A percentile compares a stretch with the other conserved stretches of the same genome.
These are phyloP conservation scores for Triplophysa yarkandensis DNA, from an alignment of 2,797 vertebrate genomes.

Conservation along the genomic window DNA sequence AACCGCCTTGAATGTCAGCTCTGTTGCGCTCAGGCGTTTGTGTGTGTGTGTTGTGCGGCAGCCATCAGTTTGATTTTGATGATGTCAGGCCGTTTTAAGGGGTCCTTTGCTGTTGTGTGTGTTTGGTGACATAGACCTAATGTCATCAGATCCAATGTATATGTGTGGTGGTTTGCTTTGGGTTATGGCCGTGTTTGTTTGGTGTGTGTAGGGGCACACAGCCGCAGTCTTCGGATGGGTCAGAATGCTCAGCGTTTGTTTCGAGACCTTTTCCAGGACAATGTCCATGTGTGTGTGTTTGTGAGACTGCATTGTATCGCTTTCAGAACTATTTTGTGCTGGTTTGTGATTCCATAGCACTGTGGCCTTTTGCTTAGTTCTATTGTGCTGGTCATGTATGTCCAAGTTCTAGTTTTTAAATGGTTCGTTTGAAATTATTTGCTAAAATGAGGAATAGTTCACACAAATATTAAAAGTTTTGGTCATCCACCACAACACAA, in stretches of 20 bases:
- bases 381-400: background rate
- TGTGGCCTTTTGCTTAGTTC: background rate
- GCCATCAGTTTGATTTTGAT: conserved; percentile 78
- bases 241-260: background rate
- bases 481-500: no score
- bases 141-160: conserved; percentile 22
- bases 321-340: background rate
- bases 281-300: conserved; percentile 25
- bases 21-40: conserved; percentile 42
- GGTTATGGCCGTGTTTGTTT: background rate
- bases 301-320: conserved; percentile 7
- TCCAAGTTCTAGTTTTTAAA: background rate
- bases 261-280: background rate
- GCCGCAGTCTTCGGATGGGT: background rate
- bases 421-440: background rate
- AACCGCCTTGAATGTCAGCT: conserved; percentile 71
- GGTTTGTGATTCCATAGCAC: conserved; percentile 5
- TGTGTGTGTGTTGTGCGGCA: conserved; percentile 51
- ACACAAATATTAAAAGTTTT: no score
- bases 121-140: conserved; percentile 10
- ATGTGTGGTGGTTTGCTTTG: background rate
- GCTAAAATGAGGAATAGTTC: no score
- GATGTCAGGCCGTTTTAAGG: conserved; percentile 66
- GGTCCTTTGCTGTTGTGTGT: background rate
- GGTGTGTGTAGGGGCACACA: background rate